Evolutionary conservation across 2,113 vertebrate genomes (phyloP).

Genomic region (Corydoras maculifer): DNA sequence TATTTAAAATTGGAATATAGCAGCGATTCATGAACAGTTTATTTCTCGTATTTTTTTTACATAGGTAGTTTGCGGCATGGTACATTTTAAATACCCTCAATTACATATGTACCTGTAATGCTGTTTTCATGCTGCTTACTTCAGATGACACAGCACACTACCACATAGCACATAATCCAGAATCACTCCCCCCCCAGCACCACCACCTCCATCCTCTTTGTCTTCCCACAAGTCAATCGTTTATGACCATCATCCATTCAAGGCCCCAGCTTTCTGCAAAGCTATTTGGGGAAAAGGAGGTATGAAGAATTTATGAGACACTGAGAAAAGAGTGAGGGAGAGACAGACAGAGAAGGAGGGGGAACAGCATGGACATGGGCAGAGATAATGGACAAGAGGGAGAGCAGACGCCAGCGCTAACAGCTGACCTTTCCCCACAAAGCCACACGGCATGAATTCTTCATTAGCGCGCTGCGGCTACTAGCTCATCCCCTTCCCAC

Average conservation of each 20-base stretch:
- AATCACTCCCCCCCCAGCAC: too few relatives aligned
- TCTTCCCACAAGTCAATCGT: conserved; percentile 33
- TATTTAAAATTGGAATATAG: too few relatives aligned
- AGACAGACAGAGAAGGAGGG: conserved; percentile 5
- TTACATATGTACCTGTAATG: too few relatives aligned
- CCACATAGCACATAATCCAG: conserved; percentile 15
- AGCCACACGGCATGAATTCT: conserved; percentile 52
- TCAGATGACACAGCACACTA: too few relatives aligned
- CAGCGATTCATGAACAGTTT: too few relatives aligned
- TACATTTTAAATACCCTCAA: too few relatives aligned
- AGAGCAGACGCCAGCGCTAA: conserved; percentile 30
- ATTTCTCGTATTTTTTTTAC: too few relatives aligned
- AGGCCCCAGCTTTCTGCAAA: conserved; percentile 28
- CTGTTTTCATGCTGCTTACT: too few relatives aligned
- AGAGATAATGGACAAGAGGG: conserved; percentile 34
- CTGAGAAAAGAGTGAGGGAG: conserved; percentile 27
- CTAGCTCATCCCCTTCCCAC: conserved; percentile 52
- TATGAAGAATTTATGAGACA: conserved; percentile 47
- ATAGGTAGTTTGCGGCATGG: too few relatives aligned
- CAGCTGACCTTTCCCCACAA: conserved; percentile 56
- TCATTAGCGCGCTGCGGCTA: conserved; percentile 51
- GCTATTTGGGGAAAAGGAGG: conserved; percentile 38
- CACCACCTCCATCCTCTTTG: background rate
- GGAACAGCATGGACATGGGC: conserved; percentile 11
- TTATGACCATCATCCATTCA: conserved; percentile 43